Conservation (phyloP, 2,113 vertebrate species). For the Halcyon senegalensis region DNA sequence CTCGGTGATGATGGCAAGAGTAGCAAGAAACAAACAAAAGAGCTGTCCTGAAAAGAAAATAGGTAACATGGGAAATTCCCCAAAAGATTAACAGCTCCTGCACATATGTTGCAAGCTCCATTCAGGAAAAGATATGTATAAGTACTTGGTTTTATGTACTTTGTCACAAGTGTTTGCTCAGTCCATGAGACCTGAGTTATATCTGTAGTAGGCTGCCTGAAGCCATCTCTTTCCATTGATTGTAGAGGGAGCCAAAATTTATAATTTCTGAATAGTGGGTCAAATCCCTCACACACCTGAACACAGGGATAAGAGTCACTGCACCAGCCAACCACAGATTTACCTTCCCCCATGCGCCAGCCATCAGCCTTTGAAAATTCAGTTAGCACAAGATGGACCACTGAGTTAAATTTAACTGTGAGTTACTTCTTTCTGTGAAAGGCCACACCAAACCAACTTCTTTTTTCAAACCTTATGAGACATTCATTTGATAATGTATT, state of each 20-base stretch:
- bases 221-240: accelerated
- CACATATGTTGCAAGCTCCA: accelerated
- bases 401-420: neutral
- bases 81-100: neutral
- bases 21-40: neutral
- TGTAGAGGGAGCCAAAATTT: neutral
- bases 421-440: neutral
- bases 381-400: neutral
- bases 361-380: neutral
- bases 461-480: neutral
- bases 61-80: neutral
- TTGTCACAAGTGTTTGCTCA: neutral
- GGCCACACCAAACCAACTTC: neutral
- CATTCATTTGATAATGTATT: neutral
- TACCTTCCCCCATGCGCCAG: neutral
- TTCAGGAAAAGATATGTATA: neutral
- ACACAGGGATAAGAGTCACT: neutral
- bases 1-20: neutral
- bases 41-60: neutral
- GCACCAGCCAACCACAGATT: neutral
- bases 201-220: neutral
- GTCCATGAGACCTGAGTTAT: neutral
- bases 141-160: neutral
- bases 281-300: neutral
- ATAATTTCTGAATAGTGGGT: neutral